Evolutionary conservation across 2,113 vertebrate species (phyloP), one percentile per base, ranked within the genome.

Genomic region (Pseudorectes ferrugineus): DNA sequence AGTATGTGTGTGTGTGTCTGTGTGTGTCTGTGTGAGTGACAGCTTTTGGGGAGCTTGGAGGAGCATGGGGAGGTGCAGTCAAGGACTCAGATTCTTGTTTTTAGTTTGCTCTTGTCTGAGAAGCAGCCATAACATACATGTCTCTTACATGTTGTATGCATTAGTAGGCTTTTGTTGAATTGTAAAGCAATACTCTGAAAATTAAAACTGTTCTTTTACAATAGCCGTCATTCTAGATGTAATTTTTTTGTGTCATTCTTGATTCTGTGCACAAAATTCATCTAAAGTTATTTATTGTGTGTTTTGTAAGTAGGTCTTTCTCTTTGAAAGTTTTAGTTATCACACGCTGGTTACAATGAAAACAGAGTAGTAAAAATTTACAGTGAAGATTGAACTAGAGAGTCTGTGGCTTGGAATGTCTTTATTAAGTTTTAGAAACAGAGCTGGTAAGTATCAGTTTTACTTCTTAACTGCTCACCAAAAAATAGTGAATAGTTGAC

Each of bases 371-470:
- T 90, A 82, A 92, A 81, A 91, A 72, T 55, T 74, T 84, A 78
- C 57, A 68, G 73, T 4, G 1, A 75, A 72, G 45, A 45, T 87
- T 91, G 92, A 89, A 84, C 72, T 95, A 68, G 77, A 65, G 62
- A 94, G 31, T 77, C 72, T 87, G 84, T 82, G 54, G 70, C 65
- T 92, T 95, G 74, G 76, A 75, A 65, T 82, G 62, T 61, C 70
- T 85, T 82, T 74, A 72, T 51, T 78, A 82, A 93, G 61, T 93
- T 95, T 89, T 82, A 91, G 86, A 82, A 92, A 59, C 58, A 89
- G 91, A 89, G 54, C 74, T 89, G 33, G 14, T 76, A 89, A 76
- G 33, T 85, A 70, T 85, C 75, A 57, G 18, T 71, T 91, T 84
- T 95, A 67, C 63, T 89, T 92, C 74, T 87, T 88, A 89, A 80